Evolutionary conservation across 2,888 invertebrate species (phyloP).

Genomic region (Tachina grossa): DNA sequence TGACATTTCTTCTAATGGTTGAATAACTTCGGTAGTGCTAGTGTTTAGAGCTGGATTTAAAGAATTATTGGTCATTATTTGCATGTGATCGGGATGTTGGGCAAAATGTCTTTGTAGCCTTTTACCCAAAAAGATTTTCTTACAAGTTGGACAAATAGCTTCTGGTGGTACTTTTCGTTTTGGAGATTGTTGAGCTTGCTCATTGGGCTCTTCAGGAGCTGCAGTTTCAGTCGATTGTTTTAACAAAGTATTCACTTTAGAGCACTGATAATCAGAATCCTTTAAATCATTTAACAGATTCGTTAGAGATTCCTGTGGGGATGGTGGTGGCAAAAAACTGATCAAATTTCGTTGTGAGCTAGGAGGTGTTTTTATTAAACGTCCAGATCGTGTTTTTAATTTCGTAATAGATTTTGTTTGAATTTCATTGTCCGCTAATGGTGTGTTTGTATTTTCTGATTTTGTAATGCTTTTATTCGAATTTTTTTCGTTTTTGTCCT

Average conservation of each 20-base stretch:
- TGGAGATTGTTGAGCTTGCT: slow-evolving; percentile 16
- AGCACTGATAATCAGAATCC: slow-evolving; percentile 45
- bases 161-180: slow-evolving; percentile 77
- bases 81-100: slow-evolving; percentile 80
- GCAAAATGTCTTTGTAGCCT: slow-evolving; percentile 80
- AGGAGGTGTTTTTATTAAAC: slow-evolving; percentile 41
- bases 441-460: slow-evolving; percentile 26
- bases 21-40: not conserved
- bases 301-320: slow-evolving; percentile 73
- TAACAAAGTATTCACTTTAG: slow-evolving; percentile 57
- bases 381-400: slow-evolving; percentile 61
- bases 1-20: slow-evolving; percentile 73
- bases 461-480: slow-evolving; percentile 43
- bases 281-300: slow-evolving; percentile 76
- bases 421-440: slow-evolving; percentile 6
- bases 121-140: slow-evolving; percentile 81
- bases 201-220: not conserved
- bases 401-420: not conserved
- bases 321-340: slow-evolving; percentile 36
- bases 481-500: slow-evolving; percentile 31
- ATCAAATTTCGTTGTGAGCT: slow-evolving; percentile 12
- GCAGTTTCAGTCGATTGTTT: not conserved
- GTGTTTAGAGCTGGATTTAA: not conserved
- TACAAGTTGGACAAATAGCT: slow-evolving; percentile 80
- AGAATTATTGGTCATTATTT: slow-evolving; percentile 38